Base-by-base conservation (phyloP, 1,140 invertebrate species). In the Drosophila chauvacae region DNA sequence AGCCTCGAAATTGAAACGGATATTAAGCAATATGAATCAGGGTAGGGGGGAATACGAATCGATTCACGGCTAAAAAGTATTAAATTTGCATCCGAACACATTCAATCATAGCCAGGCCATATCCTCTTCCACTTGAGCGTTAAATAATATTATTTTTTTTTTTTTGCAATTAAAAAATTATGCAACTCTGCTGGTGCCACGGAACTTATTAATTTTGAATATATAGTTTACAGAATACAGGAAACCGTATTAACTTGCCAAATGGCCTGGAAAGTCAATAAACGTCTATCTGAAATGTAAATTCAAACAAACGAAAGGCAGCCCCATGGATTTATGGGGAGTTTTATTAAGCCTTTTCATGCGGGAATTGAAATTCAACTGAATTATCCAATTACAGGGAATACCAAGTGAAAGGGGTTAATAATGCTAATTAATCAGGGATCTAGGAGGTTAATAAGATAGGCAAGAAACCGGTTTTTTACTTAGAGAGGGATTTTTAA, bases 1-100 rank as follows among this genome's bases (percentile, higher is more conserved):
- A 73, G 53, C 45, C 58, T 70, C 64, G 75, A 68, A 77, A 83
- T 80, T 66, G 55, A 87, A 79, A 60, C 80, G 77, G 81, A 87
- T 84, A 87, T 87, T 73, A 68, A 88, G 81, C 81, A 66, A 78
- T 79, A 61, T 66, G 53, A 56, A 51, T 35, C 48, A 71, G 37
- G 33, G 56, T 18, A 3, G 3, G 28, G 11, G 3, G 16, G n/a
- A n/a, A 41, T 30, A 26, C 62, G 57, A 56, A 56, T 56, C 41
- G 23, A 58, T 70, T 48, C 51, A 23, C 44, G 37, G 45, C 69
- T 59, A 71, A 59, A 51, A 72, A 72, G 55, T 72, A 60, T 72
- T 72, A 59, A 60, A 72, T 72, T 42, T 58, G 69, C 69, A 50
- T 59, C 30, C 55, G 55, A 7, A 41, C 63, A 68, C 41, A 68